A percentile compares a stretch with the other conserved stretches of the same genome.
phyloP scores from a whole-genome alignment of 2,888 invertebrate genomes.

The Cybosia mesomella region DNA sequence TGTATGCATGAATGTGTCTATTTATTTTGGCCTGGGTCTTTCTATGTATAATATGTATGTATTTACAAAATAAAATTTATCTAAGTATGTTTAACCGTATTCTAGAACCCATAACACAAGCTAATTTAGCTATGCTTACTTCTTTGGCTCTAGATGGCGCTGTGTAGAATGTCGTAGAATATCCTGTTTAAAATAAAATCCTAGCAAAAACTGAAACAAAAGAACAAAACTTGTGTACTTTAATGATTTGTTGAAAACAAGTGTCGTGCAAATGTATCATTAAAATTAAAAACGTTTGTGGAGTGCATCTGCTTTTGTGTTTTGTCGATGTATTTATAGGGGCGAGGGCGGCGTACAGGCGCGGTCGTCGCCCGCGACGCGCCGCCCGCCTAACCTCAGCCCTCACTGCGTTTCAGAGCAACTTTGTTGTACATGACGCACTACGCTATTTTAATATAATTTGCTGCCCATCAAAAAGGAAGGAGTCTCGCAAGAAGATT shows the following conservation, averaged over 20 bases:
- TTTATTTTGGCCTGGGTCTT: too few relatives aligned
- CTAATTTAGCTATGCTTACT: too few relatives aligned
- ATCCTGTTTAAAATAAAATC: too few relatives aligned
- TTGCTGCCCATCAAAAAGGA: not conserved
- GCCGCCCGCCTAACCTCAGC: conserved; percentile 43
- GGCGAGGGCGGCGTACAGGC: conserved; percentile 64
- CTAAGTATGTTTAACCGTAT: too few relatives aligned
- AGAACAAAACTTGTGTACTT: not conserved
- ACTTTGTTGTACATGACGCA: conserved; percentile 29
- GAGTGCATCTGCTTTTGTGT: conserved; percentile 74
- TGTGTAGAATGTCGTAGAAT: too few relatives aligned
- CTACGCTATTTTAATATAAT: not conserved
- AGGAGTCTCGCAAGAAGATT: too few relatives aligned
- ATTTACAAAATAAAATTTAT: too few relatives aligned
- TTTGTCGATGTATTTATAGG: conserved; percentile 78
- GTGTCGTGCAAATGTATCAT: conserved; percentile 68
- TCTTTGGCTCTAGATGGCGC: too few relatives aligned
- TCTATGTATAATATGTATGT: too few relatives aligned
- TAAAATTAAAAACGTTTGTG: conserved; percentile 66
- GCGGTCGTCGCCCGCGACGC: conserved; percentile 55
- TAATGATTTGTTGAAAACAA: conserved; percentile 27
- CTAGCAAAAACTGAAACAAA: not conserved
- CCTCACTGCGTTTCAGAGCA: conserved; percentile 36
- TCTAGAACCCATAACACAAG: too few relatives aligned
- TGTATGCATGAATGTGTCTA: too few relatives aligned